Evolutionary conservation across 2,797 vertebrate species (phyloP), one percentile per base, ranked within the genome.

Genomic region (Pseudocheirus occidentalis): DNA sequence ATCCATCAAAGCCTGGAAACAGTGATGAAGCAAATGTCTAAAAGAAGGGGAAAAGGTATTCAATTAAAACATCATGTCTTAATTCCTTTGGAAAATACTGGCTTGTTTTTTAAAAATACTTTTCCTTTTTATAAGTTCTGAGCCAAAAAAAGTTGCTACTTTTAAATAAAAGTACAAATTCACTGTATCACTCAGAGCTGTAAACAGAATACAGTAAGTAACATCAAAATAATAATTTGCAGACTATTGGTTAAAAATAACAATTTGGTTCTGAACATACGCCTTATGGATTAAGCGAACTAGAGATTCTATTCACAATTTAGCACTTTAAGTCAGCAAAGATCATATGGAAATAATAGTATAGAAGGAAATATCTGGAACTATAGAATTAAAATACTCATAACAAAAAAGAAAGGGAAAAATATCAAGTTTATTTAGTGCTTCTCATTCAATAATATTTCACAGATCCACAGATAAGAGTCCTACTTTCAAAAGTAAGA

Each of bases 1-100:
- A 98, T 99, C 99, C 99, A 99, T 99, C 96, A 99, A 98, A 92
- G 99, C 99, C 98, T 99, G 99, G 97, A 99, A 99, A 98, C 99
- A 99, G 98, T 99, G 99, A 98, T 99, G 99, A 97, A 99, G 99
- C 91, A 99, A 99, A 98, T 99, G 99, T 97, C 99, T 99, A 98
- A 55, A 98, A 98, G 73, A 95, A 31, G 97, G 93, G 31, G 92
- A 95, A 96, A 97, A 94, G 7, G 11, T 56, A 93, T 62, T 94
- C 97, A 93, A 96, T 73, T 96, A 28, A 46, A 0, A 0, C 50
- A 96, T 93, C 5, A 59, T 73, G 93, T 55, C 57, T 57, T 91
- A 94, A 40, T 87, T 31, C 31, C 90, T 95, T 93, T 73, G 89
- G 16, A 96, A 90, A 87, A 46, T 55, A 56, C 90, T 96, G 91